Percentiles rank a stretch among this genome's conserved stretches.
phyloP scores from a whole-genome alignment of 2,113 vertebrate genomes.

The Sminthopsis crassicaudata region DNA sequence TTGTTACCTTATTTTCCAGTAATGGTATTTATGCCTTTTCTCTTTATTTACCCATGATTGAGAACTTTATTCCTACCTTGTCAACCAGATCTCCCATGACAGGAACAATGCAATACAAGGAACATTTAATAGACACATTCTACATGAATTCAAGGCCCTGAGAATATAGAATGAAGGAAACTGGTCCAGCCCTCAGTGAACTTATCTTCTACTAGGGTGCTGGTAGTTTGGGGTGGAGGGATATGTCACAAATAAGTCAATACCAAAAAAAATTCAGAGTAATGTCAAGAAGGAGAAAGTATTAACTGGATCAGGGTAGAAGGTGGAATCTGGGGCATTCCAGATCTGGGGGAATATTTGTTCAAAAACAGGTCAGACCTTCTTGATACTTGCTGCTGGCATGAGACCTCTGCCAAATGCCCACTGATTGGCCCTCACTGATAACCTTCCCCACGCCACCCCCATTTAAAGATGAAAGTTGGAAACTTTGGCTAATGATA shows the following conservation, averaged over 20 bases:
- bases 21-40: neutral
- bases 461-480: neutral
- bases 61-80: neutral
- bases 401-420: neutral
- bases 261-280: neutral
- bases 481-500: neutral
- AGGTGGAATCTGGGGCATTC: neutral
- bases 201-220: neutral
- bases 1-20: slow-evolving; percentile 17
- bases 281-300: neutral
- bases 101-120: neutral
- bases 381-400: neutral
- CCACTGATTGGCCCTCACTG: neutral
- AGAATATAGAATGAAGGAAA: neutral
- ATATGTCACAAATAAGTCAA: neutral
- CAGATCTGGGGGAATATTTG: neutral
- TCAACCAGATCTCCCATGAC: neutral
- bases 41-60: neutral
- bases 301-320: neutral
- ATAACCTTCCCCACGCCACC: neutral
- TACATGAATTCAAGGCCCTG: neutral
- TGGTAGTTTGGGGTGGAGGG: neutral
- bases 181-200: neutral
- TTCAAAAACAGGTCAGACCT: neutral
- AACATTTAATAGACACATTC: neutral